Evolutionary conservation across 2,113 vertebrate genomes (phyloP).

Genomic region (Labeo catla): DNA sequence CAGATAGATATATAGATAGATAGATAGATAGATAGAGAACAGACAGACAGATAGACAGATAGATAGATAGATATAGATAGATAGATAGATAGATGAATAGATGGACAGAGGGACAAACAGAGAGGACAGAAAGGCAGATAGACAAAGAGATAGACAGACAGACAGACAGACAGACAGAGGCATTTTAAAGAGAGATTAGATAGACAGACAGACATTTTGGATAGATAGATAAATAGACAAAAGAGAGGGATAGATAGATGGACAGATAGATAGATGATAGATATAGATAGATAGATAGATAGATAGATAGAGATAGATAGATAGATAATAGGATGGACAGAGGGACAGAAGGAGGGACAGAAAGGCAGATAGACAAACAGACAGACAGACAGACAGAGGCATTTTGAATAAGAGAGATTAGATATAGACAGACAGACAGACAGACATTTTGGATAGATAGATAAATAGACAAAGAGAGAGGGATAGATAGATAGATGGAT

Average conservation of each 20-base stretch:
- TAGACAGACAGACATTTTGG: neutral
- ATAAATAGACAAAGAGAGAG: slow-evolving; percentile 11
- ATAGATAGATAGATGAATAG: slow-evolving; percentile 37
- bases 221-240: slow-evolving; percentile 56
- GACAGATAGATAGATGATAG: slow-evolving; percentile 24
- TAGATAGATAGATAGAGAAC: neutral
- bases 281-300: slow-evolving; percentile 36
- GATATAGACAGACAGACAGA: neutral
- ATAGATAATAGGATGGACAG: slow-evolving; percentile 59
- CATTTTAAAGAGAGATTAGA: neutral
- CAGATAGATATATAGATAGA: neutral
- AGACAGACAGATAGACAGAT: neutral
- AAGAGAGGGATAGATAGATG: slow-evolving; percentile 61
- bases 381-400: slow-evolving; percentile 21
- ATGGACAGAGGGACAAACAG: neutral
- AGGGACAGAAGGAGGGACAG: slow-evolving; percentile 66
- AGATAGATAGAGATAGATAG: too few relatives aligned
- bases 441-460: slow-evolving; percentile 4
- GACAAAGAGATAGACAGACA: slow-evolving; percentile 59
- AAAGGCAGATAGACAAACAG: slow-evolving; percentile 36
- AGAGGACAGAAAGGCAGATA: slow-evolving; percentile 47
- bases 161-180: slow-evolving; percentile 24
- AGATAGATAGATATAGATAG: slow-evolving; percentile 12
- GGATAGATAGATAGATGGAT: slow-evolving; percentile 49
- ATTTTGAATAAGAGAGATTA: too few relatives aligned